Conservation (phyloP, 2,113 vertebrate genomes). For the Vicugna pacos region DNA sequence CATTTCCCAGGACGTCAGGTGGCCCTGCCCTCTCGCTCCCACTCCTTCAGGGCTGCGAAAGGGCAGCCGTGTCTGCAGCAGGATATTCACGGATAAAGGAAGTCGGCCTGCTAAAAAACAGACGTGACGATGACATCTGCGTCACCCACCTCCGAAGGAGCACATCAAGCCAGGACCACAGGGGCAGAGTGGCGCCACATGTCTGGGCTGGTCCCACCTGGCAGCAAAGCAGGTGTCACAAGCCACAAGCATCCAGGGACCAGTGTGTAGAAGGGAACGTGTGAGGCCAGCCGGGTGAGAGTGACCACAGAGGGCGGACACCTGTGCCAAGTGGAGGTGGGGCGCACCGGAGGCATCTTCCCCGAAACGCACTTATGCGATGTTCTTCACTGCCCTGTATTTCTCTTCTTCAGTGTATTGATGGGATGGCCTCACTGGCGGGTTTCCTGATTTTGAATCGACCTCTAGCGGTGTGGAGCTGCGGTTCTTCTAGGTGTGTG, state of each 20-base stretch:
- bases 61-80: neutral
- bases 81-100: neutral
- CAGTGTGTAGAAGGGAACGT: neutral
- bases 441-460: neutral
- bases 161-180: too few relatives aligned
- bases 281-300: neutral
- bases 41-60: neutral
- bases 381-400: neutral
- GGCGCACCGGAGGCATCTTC: too few relatives aligned
- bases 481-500: neutral
- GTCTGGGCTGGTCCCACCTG: neutral
- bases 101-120: neutral
- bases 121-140: neutral
- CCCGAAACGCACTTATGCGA: neutral
- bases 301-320: rapidly evolving
- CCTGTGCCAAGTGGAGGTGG: neutral
- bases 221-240: neutral
- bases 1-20: neutral
- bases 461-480: neutral
- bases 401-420: neutral
- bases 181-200: neutral
- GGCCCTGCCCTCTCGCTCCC: neutral
- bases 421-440: neutral
- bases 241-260: neutral
- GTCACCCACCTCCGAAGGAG: neutral